These are phyloP conservation scores for Ladona fulva DNA, from an alignment of 1,140 invertebrate species.

Conservation along the genomic window DNA sequence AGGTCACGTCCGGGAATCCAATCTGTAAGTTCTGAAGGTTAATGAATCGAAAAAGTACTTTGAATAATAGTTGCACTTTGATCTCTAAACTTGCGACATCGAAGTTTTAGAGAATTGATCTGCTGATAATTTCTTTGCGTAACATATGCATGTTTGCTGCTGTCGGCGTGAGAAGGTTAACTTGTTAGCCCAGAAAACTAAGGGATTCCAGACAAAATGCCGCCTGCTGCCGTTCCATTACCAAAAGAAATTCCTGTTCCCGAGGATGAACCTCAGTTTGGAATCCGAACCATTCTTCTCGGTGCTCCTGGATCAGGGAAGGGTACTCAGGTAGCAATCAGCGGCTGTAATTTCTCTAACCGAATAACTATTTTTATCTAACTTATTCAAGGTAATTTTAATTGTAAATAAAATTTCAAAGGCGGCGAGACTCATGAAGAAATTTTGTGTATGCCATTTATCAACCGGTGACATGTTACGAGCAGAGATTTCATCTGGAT, in stretches of 20 bases:
- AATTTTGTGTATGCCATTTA: conserved; percentile 89
- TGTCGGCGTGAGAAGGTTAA: no score
- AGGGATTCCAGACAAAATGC: not conserved
- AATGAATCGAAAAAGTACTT: no score
- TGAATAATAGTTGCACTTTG: no score
- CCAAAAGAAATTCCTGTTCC: not conserved
- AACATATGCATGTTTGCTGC: no score
- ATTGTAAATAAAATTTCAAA: conserved; percentile 34
- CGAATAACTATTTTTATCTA: conserved; percentile 4
- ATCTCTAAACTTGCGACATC: no score
- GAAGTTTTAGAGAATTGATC: no score
- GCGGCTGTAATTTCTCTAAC: not conserved
- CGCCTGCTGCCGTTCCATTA: not conserved
- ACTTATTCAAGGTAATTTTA: not conserved
- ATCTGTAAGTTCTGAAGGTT: no score
- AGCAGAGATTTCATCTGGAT: conserved; percentile 83
- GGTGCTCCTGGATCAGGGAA: conserved; percentile 97
- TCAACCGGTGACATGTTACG: conserved; percentile 94
- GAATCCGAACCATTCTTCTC: conserved; percentile 83
- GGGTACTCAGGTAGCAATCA: conserved; percentile 76
- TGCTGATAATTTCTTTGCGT: no score
- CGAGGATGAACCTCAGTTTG: conserved; percentile 25
- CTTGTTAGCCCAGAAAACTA: no score
- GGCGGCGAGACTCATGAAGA: conserved; percentile 80
- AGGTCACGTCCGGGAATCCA: no score